phyloP scores from a whole-genome alignment of 2,888 invertebrate genomes.

The Enoplolaimus lenunculus region DNA sequence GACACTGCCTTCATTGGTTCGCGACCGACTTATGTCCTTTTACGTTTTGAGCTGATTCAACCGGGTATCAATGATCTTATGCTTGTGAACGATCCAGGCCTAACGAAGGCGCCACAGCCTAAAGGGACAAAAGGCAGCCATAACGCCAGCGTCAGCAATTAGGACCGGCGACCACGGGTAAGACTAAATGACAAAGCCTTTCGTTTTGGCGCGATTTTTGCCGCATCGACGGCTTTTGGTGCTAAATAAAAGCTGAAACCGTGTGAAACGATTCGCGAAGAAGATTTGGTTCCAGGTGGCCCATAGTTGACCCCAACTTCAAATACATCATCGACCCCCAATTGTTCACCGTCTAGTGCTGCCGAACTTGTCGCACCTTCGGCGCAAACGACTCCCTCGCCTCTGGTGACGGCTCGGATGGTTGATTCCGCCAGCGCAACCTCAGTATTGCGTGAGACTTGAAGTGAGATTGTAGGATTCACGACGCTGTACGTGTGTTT shows the following conservation, averaged over 20 bases:
- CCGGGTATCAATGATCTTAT: background rate
- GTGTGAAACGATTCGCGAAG: background rate
- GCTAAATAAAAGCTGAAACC: no score
- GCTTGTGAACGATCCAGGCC: background rate
- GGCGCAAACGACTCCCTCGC: no score
- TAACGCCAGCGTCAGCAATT: background rate
- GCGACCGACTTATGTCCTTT: background rate
- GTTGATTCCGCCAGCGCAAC: no score
- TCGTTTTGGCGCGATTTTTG: no score
- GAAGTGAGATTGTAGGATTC: background rate
- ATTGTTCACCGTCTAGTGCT: background rate
- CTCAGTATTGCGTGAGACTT: background rate
- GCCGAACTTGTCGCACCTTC: no score
- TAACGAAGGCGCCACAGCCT: background rate
- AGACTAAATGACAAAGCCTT: no score
- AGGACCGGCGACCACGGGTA: background rate
- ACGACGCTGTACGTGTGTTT: conserved; percentile 1
- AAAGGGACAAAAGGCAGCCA: background rate
- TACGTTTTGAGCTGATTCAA: background rate
- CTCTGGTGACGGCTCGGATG: no score
- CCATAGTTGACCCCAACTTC: background rate
- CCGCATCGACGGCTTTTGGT: no score
- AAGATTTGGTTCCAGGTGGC: background rate
- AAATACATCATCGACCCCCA: background rate
- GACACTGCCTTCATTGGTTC: no score